A percentile compares a stretch with the other conserved stretches of the same genome.
phyloP scores from a whole-genome alignment of 30 jellyfish, hydroid and myxozoan species.

The Turritopsis dohrnii region DNA sequence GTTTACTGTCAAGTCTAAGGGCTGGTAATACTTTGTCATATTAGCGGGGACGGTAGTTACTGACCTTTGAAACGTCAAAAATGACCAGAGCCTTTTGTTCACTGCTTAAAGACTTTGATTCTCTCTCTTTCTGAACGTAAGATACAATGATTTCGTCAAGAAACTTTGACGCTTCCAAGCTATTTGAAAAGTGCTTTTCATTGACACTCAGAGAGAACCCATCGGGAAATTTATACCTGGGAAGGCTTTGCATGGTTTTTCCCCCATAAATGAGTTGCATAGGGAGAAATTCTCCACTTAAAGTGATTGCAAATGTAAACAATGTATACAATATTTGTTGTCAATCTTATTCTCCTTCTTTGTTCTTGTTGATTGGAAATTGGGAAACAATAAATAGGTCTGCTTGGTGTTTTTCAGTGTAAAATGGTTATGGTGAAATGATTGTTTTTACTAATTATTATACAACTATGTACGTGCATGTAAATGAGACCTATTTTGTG shows the following conservation, averaged over 20 bases:
- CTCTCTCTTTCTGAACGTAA: too few relatives aligned
- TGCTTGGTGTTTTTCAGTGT: too few relatives aligned
- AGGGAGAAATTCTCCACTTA: slow-evolving; percentile 14
- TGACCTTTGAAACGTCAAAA: neutral
- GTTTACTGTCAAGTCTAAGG: too few relatives aligned
- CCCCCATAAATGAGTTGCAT: slow-evolving; percentile 26
- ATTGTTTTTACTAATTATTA: too few relatives aligned
- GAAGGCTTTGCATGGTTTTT: slow-evolving; percentile 9
- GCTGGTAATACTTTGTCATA: slow-evolving; percentile 17
- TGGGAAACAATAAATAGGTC: too few relatives aligned
- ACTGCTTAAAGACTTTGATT: slow-evolving; percentile 6
- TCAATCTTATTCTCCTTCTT: too few relatives aligned
- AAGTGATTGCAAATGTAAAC: slow-evolving; percentile 16
- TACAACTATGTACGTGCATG: too few relatives aligned
- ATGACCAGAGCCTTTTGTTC: slow-evolving; percentile 5
- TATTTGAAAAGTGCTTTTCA: slow-evolving; percentile 19
- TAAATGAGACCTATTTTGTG: too few relatives aligned
- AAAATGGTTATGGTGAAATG: too few relatives aligned
- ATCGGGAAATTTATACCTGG: slow-evolving; percentile 2
- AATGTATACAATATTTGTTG: too few relatives aligned
- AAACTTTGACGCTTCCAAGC: neutral
- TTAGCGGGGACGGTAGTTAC: slow-evolving; percentile 19
- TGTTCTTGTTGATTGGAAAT: too few relatives aligned
- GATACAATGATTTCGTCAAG: neutral
- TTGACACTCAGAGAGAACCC: slow-evolving; percentile 16